phyloP scores from a whole-genome alignment of 2,888 invertebrate genomes.

The Tortrix viridana region DNA sequence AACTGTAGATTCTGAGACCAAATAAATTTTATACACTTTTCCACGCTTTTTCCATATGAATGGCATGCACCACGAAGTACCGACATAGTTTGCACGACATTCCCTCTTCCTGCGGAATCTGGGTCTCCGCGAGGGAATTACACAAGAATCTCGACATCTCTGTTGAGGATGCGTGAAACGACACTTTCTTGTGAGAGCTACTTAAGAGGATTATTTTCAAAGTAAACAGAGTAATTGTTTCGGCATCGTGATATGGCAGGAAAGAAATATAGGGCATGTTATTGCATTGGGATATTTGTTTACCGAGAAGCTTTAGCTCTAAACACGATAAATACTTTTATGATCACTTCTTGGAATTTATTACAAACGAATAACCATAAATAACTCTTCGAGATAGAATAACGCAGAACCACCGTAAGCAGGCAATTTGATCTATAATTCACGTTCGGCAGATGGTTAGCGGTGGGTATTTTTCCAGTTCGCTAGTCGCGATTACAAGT shows the following conservation, averaged over 20 bases:
- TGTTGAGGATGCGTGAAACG: slow-evolving; percentile 44
- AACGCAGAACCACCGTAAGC: slow-evolving; percentile 14
- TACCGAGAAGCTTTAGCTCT: background rate
- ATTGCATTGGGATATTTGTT: background rate
- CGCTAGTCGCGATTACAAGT: slow-evolving; percentile 49
- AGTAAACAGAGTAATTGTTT: slow-evolving; percentile 26
- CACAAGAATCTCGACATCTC: slow-evolving; percentile 46
- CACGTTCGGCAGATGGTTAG: slow-evolving; percentile 8
- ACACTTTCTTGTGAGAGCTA: slow-evolving; percentile 32
- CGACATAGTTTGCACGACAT: slow-evolving; percentile 39
- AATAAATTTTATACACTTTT: slow-evolving; percentile 45
- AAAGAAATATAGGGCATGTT: slow-evolving; percentile 15
- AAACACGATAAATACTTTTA: background rate
- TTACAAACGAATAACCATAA: background rate
- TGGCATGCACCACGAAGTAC: slow-evolving; percentile 57
- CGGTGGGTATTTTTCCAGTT: slow-evolving; percentile 48
- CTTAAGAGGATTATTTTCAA: slow-evolving; percentile 19
- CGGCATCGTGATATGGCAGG: slow-evolving; percentile 2
- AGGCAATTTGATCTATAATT: slow-evolving; percentile 30
- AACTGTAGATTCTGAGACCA: slow-evolving; percentile 4
- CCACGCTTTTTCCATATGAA: too few species aligned
- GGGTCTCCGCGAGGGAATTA: slow-evolving; percentile 43
- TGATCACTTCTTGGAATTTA: too few species aligned
- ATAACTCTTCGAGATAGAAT: background rate
- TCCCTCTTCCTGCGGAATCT: slow-evolving; percentile 46